phyloP scores from a whole-genome alignment of 2,113 vertebrate species.

The Setophaga kirtlandii region DNA sequence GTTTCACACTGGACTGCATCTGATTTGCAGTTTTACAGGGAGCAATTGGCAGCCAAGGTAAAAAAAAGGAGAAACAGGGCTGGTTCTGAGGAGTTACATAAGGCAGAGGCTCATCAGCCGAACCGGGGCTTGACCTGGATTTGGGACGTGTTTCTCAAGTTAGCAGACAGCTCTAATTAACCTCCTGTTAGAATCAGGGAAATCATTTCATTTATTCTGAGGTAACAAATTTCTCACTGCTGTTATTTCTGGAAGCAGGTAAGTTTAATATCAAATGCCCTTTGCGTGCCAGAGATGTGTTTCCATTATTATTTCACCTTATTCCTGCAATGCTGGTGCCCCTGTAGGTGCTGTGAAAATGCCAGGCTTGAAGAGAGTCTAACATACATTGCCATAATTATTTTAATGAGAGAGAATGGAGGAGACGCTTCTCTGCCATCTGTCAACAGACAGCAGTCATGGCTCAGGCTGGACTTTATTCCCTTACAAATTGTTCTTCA shows the following conservation, averaged over 20 bases:
- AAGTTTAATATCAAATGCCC: conserved; percentile 36
- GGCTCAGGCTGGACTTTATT: conserved; percentile 16
- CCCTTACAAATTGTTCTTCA: conserved; percentile 40
- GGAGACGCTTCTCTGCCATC: conserved; percentile 48
- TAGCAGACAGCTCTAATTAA: conserved; percentile 64
- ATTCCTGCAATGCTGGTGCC: neutral
- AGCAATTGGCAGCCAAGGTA: conserved; percentile 60
- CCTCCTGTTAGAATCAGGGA: conserved; percentile 55
- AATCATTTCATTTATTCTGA: conserved; percentile 23
- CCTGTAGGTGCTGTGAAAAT: conserved; percentile 3
- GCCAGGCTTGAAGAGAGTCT: conserved; percentile 45
- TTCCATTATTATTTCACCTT: conserved; percentile 56
- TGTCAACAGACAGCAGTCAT: conserved; percentile 46
- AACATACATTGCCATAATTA: conserved; percentile 62
- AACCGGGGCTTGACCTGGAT: conserved; percentile 57
- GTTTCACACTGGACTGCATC: conserved; percentile 67
- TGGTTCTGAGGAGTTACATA: conserved; percentile 40
- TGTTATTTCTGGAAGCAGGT: conserved; percentile 65
- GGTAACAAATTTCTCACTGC: conserved; percentile 53
- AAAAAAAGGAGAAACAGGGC: neutral
- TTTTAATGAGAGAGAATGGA: conserved; percentile 61
- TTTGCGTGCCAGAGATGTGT: conserved; percentile 30
- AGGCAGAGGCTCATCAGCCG: conserved; percentile 34
- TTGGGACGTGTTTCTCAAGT: conserved; percentile 17
- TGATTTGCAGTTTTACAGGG: conserved; percentile 69